These are phyloP conservation scores for Forpus xanthops DNA, from an alignment of 2,797 vertebrate species.

Conservation along the genomic window DNA sequence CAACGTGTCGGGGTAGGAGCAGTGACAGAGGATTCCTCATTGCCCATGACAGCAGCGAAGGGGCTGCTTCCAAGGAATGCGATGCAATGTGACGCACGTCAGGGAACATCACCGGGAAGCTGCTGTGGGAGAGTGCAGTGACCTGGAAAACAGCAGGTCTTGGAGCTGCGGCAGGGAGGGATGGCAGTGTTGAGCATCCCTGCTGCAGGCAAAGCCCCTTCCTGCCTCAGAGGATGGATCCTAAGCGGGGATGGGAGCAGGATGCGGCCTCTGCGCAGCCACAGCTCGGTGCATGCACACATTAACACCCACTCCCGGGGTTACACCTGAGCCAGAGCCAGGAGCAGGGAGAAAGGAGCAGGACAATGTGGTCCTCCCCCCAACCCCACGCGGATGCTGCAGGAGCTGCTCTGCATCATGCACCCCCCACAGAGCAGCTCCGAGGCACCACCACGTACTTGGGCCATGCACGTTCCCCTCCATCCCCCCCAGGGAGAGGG, in stretches of 20 bases:
- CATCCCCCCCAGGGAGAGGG: not conserved
- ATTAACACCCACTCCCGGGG: not conserved
- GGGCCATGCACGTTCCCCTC: not conserved
- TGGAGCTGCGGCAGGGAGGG: not conserved
- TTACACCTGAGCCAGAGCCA: not conserved
- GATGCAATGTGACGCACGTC: slow-evolving; percentile 84
- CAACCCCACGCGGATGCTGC: not conserved
- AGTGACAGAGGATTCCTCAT: not conserved
- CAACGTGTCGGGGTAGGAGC: not conserved
- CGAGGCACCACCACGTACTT: not conserved
- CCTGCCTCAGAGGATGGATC: not conserved
- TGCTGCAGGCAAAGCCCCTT: not conserved
- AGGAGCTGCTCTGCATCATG: not conserved
- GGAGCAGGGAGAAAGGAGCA: not conserved
- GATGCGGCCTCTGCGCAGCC: not conserved
- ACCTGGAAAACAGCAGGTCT: slow-evolving; percentile 86
- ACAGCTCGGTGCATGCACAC: too few relatives aligned
- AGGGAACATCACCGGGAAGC: slow-evolving; percentile 79
- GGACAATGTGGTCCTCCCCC: not conserved
- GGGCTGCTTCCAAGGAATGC: slow-evolving; percentile 18
- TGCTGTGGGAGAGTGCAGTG: slow-evolving; percentile 80
- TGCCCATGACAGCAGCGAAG: not conserved
- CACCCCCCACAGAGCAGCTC: not conserved
- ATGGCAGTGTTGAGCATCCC: not conserved
- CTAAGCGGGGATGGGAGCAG: not conserved